Base-by-base conservation (phyloP, 1,140 invertebrate genomes). In the Heliothis virescens region DNA sequence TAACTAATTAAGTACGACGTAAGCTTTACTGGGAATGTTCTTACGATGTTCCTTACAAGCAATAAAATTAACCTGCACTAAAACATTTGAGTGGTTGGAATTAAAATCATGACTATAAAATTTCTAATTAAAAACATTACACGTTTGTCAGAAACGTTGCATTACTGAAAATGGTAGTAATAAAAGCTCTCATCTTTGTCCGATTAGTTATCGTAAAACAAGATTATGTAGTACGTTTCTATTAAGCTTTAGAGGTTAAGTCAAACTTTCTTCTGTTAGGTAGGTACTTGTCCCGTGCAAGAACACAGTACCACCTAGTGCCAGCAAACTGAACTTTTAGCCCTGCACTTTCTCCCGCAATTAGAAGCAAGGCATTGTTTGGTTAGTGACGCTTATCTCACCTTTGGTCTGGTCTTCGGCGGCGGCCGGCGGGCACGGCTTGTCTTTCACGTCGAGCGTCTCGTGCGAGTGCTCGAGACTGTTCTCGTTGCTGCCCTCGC, bases 401-500 rank as follows among this genome's bases (percentile, higher is more conserved):
- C 93, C 93, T 94, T 94, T 94, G 89, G 92, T 86, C 84, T 89
- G 89, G 82, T 93, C 91, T 63, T 94, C 92, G 65, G 88, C 80
- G 76, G 87, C 88, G 15, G 87, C 86, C 80, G 86, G 62, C 18
- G 89, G 86, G 82, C 90, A 87, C 47, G 87, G 87, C 84, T 91
- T 95, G 82, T 92, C 92, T 88, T 89, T 94, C 59, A 86, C 89
- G 55, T 95, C 94, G 1, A 95, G 86, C 2, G 91, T 85, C 86
- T 95, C 95, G 80, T 95, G 94, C 47, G 93, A 95, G 86, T 95
- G 94, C 90, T 95, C 94, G 15, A 95, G 86, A 85, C 95, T 95
- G 84, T 95, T 95, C 85, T 95, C 95, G 82, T 95, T 95, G 89
- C 94, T 95, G 48, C 95, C 95, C 81, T 95, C 95, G 13, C 94